Percentiles rank a stretch among this genome's conserved stretches.
Evolutionary conservation across 2,797 vertebrate species (phyloP).

Genomic region (Gymnodraco acuticeps): DNA sequence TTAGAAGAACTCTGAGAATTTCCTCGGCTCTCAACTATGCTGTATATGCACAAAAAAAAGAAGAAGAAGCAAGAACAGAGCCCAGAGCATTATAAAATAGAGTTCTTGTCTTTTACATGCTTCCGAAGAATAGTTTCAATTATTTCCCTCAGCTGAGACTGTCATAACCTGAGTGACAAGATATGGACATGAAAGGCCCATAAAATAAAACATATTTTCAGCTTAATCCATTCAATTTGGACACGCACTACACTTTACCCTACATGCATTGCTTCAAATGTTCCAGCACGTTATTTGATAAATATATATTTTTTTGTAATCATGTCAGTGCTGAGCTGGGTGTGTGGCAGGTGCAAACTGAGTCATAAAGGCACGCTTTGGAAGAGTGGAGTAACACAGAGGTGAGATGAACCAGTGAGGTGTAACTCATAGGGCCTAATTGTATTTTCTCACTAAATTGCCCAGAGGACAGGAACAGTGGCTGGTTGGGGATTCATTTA

Average conservation of each 20-base stretch:
- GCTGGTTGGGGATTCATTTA: constrained; percentile 83
- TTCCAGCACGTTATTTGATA: constrained; percentile 27
- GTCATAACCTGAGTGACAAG: constrained; percentile 36
- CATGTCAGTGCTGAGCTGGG: constrained; percentile 31
- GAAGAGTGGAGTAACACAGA: constrained; percentile 58
- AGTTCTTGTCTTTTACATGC: constrained; percentile 40
- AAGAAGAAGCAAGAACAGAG: constrained; percentile 25
- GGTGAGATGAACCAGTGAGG: constrained; percentile 77
- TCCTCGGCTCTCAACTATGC: constrained; percentile 1
- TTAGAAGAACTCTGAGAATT: constrained; percentile 24
- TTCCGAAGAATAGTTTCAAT: constrained; percentile 31
- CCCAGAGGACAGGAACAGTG: constrained; percentile 79
- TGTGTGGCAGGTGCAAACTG: constrained; percentile 37
- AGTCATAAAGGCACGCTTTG: constrained; percentile 55
- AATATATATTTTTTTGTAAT: constrained; percentile 47
- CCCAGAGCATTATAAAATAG: constrained; percentile 22
- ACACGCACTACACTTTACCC: neutral
- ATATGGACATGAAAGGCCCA: constrained; percentile 44
- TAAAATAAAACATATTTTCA: constrained; percentile 20
- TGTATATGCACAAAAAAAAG: constrained; percentile 12
- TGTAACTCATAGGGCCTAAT: constrained; percentile 84
- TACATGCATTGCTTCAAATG: constrained; percentile 31
- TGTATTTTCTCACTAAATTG: constrained; percentile 86
- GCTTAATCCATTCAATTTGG: constrained; percentile 43
- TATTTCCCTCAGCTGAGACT: constrained; percentile 13